Evolutionary conservation across 2,113 vertebrate genomes (phyloP).

Genomic region (Onychostruthus taczanowskii): DNA sequence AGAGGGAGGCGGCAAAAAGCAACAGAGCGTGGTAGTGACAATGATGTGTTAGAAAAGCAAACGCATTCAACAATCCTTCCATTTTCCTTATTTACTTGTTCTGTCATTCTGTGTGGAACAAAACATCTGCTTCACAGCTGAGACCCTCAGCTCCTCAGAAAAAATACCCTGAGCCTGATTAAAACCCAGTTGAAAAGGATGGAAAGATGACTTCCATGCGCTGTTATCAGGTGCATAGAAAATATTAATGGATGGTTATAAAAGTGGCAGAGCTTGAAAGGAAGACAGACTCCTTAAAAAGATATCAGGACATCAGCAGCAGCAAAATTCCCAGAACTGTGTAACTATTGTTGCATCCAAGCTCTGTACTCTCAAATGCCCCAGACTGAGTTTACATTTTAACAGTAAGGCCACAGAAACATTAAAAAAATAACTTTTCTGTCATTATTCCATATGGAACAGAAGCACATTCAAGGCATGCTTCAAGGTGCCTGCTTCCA

Average conservation of each 20-base stretch:
- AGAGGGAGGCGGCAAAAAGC: not conserved
- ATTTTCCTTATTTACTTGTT: not conserved
- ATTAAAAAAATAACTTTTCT: not conserved
- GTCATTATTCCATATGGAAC: not conserved
- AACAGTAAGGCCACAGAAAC: not conserved
- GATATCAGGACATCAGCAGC: not conserved
- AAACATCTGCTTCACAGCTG: not conserved
- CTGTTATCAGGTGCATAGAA: not conserved
- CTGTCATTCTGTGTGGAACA: not conserved
- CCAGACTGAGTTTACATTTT: not conserved
- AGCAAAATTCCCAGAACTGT: not conserved
- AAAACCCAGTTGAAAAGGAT: not conserved
- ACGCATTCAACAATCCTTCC: not conserved
- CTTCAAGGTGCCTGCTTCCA: slow-evolving; percentile 34
- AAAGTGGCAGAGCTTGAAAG: not conserved
- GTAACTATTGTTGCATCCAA: not conserved
- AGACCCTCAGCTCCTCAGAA: not conserved
- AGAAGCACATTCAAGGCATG: not conserved
- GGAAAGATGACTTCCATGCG: not conserved
- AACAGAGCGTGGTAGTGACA: not conserved
- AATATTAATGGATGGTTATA: not conserved
- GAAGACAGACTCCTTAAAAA: not conserved
- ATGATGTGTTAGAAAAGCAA: not conserved
- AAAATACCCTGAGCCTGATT: not conserved
- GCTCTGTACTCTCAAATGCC: not conserved